Conservation (phyloP, 2,888 invertebrate species). For the Microplitis manilae region DNA sequence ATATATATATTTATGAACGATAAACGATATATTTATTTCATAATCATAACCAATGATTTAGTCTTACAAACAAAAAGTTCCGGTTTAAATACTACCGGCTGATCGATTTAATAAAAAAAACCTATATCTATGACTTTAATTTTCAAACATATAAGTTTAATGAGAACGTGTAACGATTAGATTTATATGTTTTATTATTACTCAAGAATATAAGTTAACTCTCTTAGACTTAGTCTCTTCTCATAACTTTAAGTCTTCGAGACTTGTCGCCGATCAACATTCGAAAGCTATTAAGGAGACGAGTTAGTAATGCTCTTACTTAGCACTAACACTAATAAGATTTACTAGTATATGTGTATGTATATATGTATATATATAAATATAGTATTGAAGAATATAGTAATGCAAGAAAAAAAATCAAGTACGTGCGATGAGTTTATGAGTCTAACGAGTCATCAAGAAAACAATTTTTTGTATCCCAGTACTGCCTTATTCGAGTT, state of each 20-base stretch:
- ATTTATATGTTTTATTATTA: neutral
- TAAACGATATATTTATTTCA: too few relatives aligned
- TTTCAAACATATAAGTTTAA: neutral
- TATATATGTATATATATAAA: too few relatives aligned
- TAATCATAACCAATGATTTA: too few relatives aligned
- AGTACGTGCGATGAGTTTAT: neutral
- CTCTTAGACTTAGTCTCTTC: neutral
- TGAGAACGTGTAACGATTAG: neutral
- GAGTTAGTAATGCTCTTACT: neutral
- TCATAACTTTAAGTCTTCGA: constrained; percentile 1
- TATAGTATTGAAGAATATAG: neutral
- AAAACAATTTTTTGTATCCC: constrained; percentile 21
- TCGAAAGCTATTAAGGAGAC: constrained; percentile 13
- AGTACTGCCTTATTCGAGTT: neutral
- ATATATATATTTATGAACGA: too few relatives aligned
- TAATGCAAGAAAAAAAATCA: neutral
- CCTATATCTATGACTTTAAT: neutral
- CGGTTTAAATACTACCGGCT: too few relatives aligned
- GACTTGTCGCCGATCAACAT: constrained; percentile 5
- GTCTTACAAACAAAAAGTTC: too few relatives aligned
- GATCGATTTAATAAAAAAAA: too few relatives aligned
- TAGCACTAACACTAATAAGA: neutral
- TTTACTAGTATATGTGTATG: too few relatives aligned
- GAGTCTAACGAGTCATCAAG: constrained; percentile 40
- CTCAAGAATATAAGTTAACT: neutral